Base-by-base conservation (phyloP, 2,888 invertebrate species). In the Stegana nigrithorax region DNA sequence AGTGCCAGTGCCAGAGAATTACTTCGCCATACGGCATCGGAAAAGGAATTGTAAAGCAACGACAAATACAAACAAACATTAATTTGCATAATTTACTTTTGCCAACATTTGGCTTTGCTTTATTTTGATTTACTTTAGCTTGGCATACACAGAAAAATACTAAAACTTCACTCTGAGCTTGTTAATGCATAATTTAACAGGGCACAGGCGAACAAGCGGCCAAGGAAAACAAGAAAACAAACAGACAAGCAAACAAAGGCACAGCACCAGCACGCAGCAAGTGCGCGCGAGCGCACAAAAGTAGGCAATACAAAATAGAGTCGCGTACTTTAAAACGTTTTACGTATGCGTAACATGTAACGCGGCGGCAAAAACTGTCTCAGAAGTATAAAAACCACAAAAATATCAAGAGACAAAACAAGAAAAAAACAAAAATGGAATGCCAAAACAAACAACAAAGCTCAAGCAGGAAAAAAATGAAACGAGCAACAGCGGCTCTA, bases 161-260 rank as follows among this genome's bases (percentile, higher is more conserved):
- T 26, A 50, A 10, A 50, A 25, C 14, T 51, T 59, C n/a, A 63
- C 65, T 25, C 56, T 55, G 66, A 64, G 67, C 67, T 67, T 68
- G 66, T 75, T 75, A 79, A 75, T 75, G 80, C 80, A 75, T 75
- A 75, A 75, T 75, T 75, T 75, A 75, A 79, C 75, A 75, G 73
- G 67, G 68, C 66, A 59, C 17, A 44, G 47, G 14, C 27, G 19
- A 17, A 29, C 23, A 2, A 12, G 19, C 42, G 14, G 17, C 26
- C 29, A 36, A 55, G 32, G 47, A 25, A 61, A 45, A 55, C 8
- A 32, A 26, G 51, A 45, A 21, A 25, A 8, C 36, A 12, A 60
- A 59, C 62, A 32, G 60, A 51, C 56, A 26, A 51, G 56, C 55
- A 63, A 59, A 51, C n/a, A n/a, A n/a, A n/a, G n/a, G n/a, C n/a